Base-by-base conservation (phyloP, 2,797 vertebrate genomes). In the Chiroxiphia lanceolata region DNA sequence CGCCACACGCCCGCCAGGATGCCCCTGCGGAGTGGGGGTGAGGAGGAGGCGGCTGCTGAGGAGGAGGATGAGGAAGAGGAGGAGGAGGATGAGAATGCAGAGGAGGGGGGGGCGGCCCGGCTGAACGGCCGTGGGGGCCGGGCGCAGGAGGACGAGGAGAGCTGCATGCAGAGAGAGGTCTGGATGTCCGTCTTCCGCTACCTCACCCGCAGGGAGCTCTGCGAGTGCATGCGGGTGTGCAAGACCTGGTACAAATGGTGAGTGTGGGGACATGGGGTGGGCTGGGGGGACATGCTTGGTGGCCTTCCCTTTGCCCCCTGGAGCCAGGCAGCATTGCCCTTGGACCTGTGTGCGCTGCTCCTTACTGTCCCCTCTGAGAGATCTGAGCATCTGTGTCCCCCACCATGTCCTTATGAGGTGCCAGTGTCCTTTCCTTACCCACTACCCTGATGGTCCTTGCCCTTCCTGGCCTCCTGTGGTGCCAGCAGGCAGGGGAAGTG, bases 171-270 rank as follows among this genome's bases (percentile, higher is more conserved):
- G 96, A 99, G 99, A 82, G 99, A 99, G 96, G 99, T 99, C 90
- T 99, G 99, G 99, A 99, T 99, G 94, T 99, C 99, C 5, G 99
- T 99, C 96, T 99, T 99, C 98, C 99, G 98, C 95, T 99, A 99
- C 97, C 98, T 99, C 96, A 99, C 98, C 87, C 99, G 98, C 96
- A 98, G 98, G 83, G 99, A 99, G 97, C 98, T 99, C 76, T 99
- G 99, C 89, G 97, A 99, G 97, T 99, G 99, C 98, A 99, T 99
- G 99, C 98, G 99, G 50, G 99, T 99, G 97, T 99, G 99, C 98
- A 99, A 99, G 98, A 99, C 98, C 96, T 99, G 99, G 99, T 99
- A 99, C 98, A 99, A 99, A 98, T 99, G 99, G 99, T 99, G 98
- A 99, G 99, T 98, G 85, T 14, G 90, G 95, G 93, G 77, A 14